Evolutionary conservation across 1,140 invertebrate species (phyloP), one percentile per base, ranked within the genome.

Genomic region (Andricus grossulariae): DNA sequence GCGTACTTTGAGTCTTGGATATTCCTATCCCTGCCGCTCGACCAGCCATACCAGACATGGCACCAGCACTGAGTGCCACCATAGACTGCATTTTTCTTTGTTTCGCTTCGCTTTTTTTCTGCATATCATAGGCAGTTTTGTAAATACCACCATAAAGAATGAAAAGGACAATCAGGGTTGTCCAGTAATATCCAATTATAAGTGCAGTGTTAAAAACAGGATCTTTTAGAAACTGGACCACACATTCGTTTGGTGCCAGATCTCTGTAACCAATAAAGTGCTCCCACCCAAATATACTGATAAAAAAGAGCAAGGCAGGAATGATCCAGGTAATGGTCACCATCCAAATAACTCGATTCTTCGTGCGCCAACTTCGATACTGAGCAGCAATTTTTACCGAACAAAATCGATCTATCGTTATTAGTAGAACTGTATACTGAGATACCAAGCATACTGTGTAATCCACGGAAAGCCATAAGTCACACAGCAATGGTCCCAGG

Each of bases 281-380:
- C 88, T 99, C 98, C 98, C 99, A 99, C 45, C 98, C 99, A 87
- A 99, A 99, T 80, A 99, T 99, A 74, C 97, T 98, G 73, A 98
- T 98, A 89, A 99, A 99, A 90, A 99, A 99, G 5, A 99, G 92
- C 16, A 99, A 91, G 1, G 97, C 96, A 6, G 99, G 99, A 76
- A 99, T 96, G 50, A 99, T 97, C 99, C 99, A 99, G 0, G 98
- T 99, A 15, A 99, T 98, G 4, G 96, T 95, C 0, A 99, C 96
- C 94, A 99, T 98, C 93, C 96, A 97, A 51, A 98, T 95, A 1
- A 98, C 97, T 82, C 96, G 94, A 78, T 95, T 95, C 85, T 98
- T 98, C 0, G 99, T 99, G 60, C 99, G 93, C 99, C 99, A 99
- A 84, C 97, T 95, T 71, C 99, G 93, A 91, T 99, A 99, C 85